Percentiles rank a stretch among this genome's conserved stretches.
Conservation (phyloP, 2,888 invertebrate genomes). For the Oscheius sp. region DNA sequence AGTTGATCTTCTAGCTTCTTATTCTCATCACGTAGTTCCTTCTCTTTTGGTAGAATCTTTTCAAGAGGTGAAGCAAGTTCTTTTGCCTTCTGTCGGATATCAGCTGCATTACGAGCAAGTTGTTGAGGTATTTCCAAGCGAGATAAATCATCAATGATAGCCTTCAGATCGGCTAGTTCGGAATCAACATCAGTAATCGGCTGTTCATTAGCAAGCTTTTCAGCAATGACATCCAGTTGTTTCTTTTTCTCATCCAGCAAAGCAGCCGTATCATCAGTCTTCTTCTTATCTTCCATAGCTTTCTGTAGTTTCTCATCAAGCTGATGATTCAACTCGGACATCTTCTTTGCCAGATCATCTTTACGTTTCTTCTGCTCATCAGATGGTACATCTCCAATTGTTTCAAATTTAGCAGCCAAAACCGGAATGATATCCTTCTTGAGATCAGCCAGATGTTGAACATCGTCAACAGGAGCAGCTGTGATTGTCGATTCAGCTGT, state of each 20-base stretch:
- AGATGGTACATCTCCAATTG: slow-evolving; percentile 31
- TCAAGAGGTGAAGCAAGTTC: slow-evolving; percentile 33
- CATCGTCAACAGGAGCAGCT: slow-evolving; percentile 1
- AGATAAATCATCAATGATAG: too few relatives aligned
- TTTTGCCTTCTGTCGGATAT: slow-evolving; percentile 41
- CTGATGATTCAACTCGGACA: slow-evolving; percentile 27
- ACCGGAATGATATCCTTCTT: slow-evolving; percentile 13
- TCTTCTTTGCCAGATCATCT: slow-evolving; percentile 32
- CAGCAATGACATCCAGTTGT: slow-evolving; percentile 27
- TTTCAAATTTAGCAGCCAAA: slow-evolving; percentile 30
- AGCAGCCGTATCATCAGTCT: slow-evolving; percentile 15
- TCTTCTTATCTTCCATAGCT: slow-evolving; percentile 34
- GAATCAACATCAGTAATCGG: slow-evolving; percentile 37
- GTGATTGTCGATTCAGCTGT: neutral
- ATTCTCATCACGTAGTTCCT: slow-evolving; percentile 24
- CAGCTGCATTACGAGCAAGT: slow-evolving; percentile 39
- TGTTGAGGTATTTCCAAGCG: slow-evolving; percentile 36
- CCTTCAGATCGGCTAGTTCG: slow-evolving; percentile 32
- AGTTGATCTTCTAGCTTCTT: slow-evolving; percentile 32
- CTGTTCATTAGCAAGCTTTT: slow-evolving; percentile 31
- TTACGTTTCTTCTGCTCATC: slow-evolving; percentile 38
- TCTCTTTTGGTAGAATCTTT: slow-evolving; percentile 24
- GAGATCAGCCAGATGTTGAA: slow-evolving; percentile 4
- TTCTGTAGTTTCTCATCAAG: slow-evolving; percentile 30
- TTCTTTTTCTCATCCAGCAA: slow-evolving; percentile 32